Evolutionary conservation across 2,888 invertebrate genomes (phyloP), one percentile per base, ranked within the genome.

Genomic region (Orchesellides sinensis): DNA sequence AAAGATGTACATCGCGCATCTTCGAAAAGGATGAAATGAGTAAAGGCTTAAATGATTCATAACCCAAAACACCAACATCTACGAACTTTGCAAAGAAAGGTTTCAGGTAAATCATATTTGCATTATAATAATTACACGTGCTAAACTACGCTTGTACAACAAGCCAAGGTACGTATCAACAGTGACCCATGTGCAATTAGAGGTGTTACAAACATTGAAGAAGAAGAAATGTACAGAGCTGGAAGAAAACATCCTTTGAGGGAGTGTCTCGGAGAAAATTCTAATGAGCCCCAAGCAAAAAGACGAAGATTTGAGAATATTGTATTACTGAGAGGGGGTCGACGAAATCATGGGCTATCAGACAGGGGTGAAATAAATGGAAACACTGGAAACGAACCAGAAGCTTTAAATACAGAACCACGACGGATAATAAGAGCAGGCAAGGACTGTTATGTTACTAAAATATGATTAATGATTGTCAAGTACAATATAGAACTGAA

Each of bases 301-400:
- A 2, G 75, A 66, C n/a, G 75, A 0, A 47, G 75, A 8, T 56
- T 56, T 56, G 75, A 68, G 54, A 75, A 75, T 21, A 56, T 75
- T 40, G 75, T 75, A 0, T 17, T 75, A 4, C 17, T 75, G 25
- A 6, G 66, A 35, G 65, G 40, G 0, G 27, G 23, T 35, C 40
- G 23, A 21, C 25, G 63, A 19, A 40, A n/a, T 8, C 10, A 8
- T 40, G n/a, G 40, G 10, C 2, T 52, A 69, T 35, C 14, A 52
- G n/a, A 3, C 52, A 52, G 52, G 10, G 8, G 40, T 40, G 10
- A 14, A 40, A 2, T n/a, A 40, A 10, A 52, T 17, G 19, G 52
- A 17, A 8, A 21, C 10, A 52, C 8, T 8, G 19, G 52, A 52
- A 10, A n/a, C 5, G 54, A 52, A 2, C 21, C 19, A 19, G 74